phyloP scores from a whole-genome alignment of 2,113 vertebrate genomes.

The Cololabis saira region DNA sequence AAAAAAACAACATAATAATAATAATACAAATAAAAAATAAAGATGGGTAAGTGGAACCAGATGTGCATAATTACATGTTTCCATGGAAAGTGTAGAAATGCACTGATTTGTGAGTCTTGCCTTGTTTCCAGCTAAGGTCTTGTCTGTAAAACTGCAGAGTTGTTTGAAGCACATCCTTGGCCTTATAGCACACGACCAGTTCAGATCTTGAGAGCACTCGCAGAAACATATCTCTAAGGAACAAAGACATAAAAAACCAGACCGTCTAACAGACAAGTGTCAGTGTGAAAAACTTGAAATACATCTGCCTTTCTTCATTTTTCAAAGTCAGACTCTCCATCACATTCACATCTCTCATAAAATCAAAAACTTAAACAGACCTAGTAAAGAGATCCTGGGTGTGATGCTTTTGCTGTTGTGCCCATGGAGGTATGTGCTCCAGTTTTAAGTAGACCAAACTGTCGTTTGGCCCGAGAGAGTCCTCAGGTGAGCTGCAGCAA shows the following conservation, averaged over 20 bases:
- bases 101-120: constrained; percentile 36
- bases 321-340: not conserved
- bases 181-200: constrained; percentile 88
- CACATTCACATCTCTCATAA: not conserved
- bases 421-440: constrained; percentile 72
- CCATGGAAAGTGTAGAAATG: not conserved
- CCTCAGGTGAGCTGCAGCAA: constrained; percentile 21
- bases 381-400: constrained; percentile 74
- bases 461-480: constrained; percentile 40
- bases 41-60: not conserved
- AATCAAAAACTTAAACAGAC: constrained; percentile 55
- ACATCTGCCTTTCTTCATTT: not conserved
- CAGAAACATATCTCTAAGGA: constrained; percentile 82
- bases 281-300: not conserved
- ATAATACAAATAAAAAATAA: not conserved
- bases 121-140: constrained; percentile 86
- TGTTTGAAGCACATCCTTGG: constrained; percentile 89
- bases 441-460: constrained; percentile 83
- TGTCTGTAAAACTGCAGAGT: constrained; percentile 76
- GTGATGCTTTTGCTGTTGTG: constrained; percentile 61
- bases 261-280: not conserved
- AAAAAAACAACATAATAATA: too few species aligned
- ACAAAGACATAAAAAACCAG: constrained; percentile 18
- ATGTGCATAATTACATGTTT: not conserved
- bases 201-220: constrained; percentile 74